Conservation (phyloP, 2,113 vertebrate genomes). For the Plecotus auritus region DNA sequence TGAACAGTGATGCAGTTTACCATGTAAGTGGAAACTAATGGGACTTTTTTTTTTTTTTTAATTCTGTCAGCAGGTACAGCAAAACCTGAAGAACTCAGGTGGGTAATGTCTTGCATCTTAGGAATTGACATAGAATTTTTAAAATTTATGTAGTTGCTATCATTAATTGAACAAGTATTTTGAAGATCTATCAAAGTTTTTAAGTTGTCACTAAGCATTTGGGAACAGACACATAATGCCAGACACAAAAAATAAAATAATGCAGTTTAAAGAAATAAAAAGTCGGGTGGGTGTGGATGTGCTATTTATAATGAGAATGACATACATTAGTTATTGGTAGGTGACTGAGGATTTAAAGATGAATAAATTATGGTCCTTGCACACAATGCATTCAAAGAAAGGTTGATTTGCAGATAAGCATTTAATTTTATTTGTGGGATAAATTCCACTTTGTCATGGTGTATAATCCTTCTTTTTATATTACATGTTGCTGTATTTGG, state of each 20-base stretch:
- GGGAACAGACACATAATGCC: not conserved
- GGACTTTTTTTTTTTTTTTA: not conserved
- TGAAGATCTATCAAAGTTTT: not conserved
- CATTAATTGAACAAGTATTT: conserved; percentile 13
- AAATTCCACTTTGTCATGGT: not conserved
- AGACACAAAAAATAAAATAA: conserved; percentile 15
- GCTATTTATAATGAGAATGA: not conserved
- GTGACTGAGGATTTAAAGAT: not conserved
- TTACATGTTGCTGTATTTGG: not conserved
- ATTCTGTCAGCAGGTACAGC: conserved; percentile 70
- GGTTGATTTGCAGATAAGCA: not conserved
- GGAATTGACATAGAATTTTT: not conserved
- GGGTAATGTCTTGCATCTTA: conserved; percentile 34
- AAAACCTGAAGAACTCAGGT: conserved; percentile 82
- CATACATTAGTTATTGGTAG: not conserved
- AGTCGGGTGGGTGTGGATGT: not conserved
- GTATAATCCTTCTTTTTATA: not conserved
- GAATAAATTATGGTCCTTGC: not conserved
- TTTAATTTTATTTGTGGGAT: not conserved
- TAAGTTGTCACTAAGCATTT: not conserved
- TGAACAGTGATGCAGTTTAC: not conserved
- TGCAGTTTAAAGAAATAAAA: not conserved
- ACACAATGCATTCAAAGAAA: not conserved
- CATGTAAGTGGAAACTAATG: conserved; percentile 36
- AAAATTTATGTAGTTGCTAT: not conserved